Evolutionary conservation across 2,797 vertebrate genomes (phyloP).

Genomic region (Acanthis flammea): DNA sequence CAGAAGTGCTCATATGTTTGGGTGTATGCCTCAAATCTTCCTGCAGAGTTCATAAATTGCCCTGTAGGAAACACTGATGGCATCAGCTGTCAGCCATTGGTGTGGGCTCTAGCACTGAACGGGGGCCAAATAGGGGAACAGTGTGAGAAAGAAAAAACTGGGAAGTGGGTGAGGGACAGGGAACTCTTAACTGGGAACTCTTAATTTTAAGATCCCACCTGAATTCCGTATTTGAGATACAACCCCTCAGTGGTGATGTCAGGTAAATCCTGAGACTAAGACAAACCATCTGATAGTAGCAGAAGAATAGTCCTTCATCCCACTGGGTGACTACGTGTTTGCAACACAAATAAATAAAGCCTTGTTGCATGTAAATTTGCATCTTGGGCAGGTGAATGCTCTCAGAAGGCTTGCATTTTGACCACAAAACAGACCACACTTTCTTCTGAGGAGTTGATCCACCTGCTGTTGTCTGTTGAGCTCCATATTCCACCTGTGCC

Average conservation of each 20-base stretch:
- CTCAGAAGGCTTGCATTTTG: neutral
- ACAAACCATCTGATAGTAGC: neutral
- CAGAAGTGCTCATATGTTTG: neutral
- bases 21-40: neutral
- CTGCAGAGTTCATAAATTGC: neutral
- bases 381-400: neutral
- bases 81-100: neutral
- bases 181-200: neutral
- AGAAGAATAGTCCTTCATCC: neutral
- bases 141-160: neutral
- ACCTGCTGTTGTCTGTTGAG: neutral
- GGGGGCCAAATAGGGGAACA: neutral
- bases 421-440: rapidly evolving
- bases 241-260: neutral
- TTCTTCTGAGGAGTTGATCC: neutral
- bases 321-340: neutral
- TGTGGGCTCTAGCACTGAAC: neutral
- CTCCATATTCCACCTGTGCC: neutral
- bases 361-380: neutral
- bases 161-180: neutral
- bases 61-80: neutral
- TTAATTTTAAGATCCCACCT: neutral
- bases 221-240: neutral
- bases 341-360: neutral
- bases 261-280: neutral